Evolutionary conservation across 2,888 invertebrate genomes (phyloP), one percentile per base, ranked within the genome.

Genomic region (Agelastica alni): DNA sequence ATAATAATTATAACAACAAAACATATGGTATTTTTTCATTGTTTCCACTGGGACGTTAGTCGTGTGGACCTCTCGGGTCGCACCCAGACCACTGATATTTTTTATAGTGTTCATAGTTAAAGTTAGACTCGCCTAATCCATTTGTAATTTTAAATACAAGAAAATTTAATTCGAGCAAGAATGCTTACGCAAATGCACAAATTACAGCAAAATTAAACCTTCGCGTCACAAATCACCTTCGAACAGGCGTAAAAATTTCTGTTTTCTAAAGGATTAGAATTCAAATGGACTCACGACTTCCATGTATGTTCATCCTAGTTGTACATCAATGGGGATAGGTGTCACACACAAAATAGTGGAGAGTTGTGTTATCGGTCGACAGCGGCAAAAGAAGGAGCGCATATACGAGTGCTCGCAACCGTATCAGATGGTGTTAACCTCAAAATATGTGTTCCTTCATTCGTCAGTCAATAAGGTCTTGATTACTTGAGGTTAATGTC

Each of bases 271-370:
- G 60, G 43, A 42, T 48, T 46, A 43, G 61, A 61, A 62, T 62
- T 62, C 62, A 61, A 64, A 64, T 62, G 51, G 52, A 54, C 64
- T 66, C 69, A 70, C 69, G 68, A 68, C 62, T 67, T 64, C 67
- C 68, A 69, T 70, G 73, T 70, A 70, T 55, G 66, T 58, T 58
- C 65, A 62, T 62, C 67, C 62, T 61, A 65, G 68, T 68, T 69
- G 67, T 71, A 68, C 66, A 72, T 73, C 71, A 72, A 54, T 60
- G 60, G 68, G 70, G 71, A 73, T 70, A 71, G 73, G 70, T 70
- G 70, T 65, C 71, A 70, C 70, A 69, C 68, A 69, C 68, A 70
- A 70, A 71, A 72, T 69, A 69, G 67, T 67, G 64, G 65, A 69
- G 67, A 67, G 43, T 54, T 59, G 59, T 64, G 62, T 70, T 71